Conservation (phyloP, 2,113 vertebrate species). For the Apteryx owenii region DNA sequence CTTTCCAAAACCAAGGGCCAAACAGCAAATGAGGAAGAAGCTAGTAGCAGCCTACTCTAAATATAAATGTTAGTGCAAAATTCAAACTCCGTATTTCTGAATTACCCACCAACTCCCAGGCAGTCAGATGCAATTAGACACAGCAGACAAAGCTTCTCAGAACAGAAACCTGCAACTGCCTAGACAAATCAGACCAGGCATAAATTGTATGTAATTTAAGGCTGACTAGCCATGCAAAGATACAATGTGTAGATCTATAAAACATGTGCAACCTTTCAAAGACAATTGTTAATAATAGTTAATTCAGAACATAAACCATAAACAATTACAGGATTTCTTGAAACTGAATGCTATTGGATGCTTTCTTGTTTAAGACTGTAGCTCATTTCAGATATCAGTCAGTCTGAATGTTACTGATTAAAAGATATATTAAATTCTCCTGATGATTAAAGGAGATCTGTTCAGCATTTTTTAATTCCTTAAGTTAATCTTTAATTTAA, state of each 20-base stretch:
- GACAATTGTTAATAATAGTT: not conserved
- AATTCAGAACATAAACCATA: not conserved
- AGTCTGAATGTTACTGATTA: not conserved
- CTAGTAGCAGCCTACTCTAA: not conserved
- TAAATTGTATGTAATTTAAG: not conserved
- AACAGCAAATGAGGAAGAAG: rapidly evolving
- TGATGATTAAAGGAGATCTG: not conserved
- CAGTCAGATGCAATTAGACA: not conserved
- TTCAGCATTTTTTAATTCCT: not conserved
- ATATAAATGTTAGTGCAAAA: not conserved
- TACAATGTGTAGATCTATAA: not conserved
- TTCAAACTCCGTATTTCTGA: not conserved
- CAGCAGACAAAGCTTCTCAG: not conserved
- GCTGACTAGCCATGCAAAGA: not conserved
- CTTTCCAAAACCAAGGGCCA: not conserved
- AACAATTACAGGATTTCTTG: not conserved
- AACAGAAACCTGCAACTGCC: not conserved
- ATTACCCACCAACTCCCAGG: not conserved
- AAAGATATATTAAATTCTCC: not conserved
- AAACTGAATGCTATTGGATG: not conserved
- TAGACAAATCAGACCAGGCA: not conserved
- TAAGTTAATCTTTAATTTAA: too few relatives aligned
- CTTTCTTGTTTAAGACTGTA: not conserved
- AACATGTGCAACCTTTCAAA: not conserved
- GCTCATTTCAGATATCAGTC: not conserved